A percentile compares a stretch with the other conserved stretches of the same genome.
phyloP scores from a whole-genome alignment of 2,888 invertebrate genomes.

The Dryococelus australis region DNA sequence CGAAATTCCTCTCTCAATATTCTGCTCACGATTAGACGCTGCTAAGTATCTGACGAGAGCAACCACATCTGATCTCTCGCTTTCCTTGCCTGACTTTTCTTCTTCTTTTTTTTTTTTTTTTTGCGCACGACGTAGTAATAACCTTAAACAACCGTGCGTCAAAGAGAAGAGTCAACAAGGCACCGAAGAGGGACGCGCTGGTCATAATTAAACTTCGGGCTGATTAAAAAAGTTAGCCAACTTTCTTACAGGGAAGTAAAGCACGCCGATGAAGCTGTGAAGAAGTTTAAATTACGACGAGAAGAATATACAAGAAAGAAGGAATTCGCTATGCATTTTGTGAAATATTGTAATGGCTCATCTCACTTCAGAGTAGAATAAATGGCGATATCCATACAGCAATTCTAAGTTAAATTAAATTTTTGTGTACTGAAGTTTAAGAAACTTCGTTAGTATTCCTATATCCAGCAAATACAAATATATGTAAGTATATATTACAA shows the following conservation, averaged over 20 bases:
- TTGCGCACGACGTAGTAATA: background rate
- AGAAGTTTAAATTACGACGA: background rate
- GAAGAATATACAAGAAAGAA: background rate
- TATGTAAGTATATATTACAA: too few relatives aligned
- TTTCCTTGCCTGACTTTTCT: background rate
- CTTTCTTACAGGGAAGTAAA: background rate
- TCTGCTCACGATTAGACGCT: too few relatives aligned
- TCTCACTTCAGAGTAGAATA: too few relatives aligned
- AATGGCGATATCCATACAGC: too few relatives aligned
- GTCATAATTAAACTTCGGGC: background rate
- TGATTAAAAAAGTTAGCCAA: background rate
- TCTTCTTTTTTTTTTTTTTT: background rate
- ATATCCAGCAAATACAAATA: too few relatives aligned
- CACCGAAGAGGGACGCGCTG: background rate
- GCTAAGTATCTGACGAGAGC: too few relatives aligned
- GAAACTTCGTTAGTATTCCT: too few relatives aligned
- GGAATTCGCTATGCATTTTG: background rate
- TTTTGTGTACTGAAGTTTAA: too few relatives aligned
- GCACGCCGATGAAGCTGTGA: background rate
- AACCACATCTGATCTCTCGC: background rate
- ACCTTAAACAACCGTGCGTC: background rate
- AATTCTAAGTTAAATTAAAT: too few relatives aligned
- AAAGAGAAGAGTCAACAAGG: conserved; percentile 4
- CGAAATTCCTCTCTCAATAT: too few relatives aligned
- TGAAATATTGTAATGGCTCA: too few relatives aligned